These are phyloP conservation scores for Oreochromis grahami DNA, from an alignment of 2,797 vertebrate genomes.

Conservation along the genomic window DNA sequence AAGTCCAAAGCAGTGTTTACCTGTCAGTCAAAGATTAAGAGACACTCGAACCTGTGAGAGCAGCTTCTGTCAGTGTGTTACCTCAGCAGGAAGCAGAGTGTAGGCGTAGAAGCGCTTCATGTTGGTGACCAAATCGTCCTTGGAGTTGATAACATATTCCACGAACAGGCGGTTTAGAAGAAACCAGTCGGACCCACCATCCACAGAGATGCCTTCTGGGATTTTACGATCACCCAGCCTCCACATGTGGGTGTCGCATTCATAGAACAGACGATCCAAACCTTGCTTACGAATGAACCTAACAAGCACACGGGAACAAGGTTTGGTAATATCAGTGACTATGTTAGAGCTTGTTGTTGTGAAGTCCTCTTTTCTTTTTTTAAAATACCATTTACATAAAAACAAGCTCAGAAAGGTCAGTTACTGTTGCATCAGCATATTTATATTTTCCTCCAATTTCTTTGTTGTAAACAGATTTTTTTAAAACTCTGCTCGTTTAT, in stretches of 20 bases:
- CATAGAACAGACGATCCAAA: constrained; percentile 92
- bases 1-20: constrained; percentile 1
- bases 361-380: background rate
- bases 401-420: background rate
- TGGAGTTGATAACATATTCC: constrained; percentile 92
- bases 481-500: rapidly evolving
- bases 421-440: background rate
- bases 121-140: constrained; percentile 89
- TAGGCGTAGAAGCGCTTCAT: constrained; percentile 97
- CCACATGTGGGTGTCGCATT: constrained; percentile 99
- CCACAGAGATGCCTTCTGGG: constrained; percentile 91
- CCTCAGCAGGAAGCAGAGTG: constrained; percentile 94
- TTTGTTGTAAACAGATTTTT: background rate
- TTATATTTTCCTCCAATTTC: background rate
- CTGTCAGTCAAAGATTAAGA: constrained; percentile 13
- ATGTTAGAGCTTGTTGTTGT: background rate
- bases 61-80: constrained; percentile 45
- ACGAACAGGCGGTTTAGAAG: constrained; percentile 93
- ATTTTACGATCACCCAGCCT: constrained; percentile 93
- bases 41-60: background rate
- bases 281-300: constrained; percentile 98
- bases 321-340: background rate
- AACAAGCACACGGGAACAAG: background rate
- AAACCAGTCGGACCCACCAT: constrained; percentile 98
- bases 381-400: background rate